Conservation (phyloP, 2,797 vertebrate genomes). For the Vireo griseus region DNA sequence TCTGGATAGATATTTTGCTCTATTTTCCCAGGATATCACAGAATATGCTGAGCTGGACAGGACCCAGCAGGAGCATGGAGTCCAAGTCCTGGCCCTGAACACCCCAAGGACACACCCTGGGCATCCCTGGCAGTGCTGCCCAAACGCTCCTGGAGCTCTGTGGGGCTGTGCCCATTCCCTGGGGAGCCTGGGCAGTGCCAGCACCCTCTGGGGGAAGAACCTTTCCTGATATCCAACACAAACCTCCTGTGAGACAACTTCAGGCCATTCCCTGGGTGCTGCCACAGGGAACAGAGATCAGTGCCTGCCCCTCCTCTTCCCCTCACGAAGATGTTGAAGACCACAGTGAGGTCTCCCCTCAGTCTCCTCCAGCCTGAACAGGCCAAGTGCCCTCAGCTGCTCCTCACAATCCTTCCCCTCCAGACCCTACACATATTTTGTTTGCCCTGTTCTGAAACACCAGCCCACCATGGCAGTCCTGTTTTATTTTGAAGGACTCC, state of each 20-base stretch:
- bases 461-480: background rate
- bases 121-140: fast-evolving
- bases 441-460: background rate
- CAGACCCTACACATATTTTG: background rate
- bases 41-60: background rate
- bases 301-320: background rate
- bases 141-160: background rate
- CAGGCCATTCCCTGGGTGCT: fast-evolving
- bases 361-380: background rate
- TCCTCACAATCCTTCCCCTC: background rate
- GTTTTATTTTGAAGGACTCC: background rate
- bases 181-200: background rate
- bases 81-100: background rate
- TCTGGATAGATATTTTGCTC: background rate
- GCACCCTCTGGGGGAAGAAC: fast-evolving
- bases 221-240: fast-evolving
- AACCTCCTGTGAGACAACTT: background rate
- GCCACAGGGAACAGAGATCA: background rate
- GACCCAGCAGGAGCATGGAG: background rate
- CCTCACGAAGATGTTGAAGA: fast-evolving
- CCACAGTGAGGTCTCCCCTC: background rate
- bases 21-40: background rate
- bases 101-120: background rate
- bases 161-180: background rate
- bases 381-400: too few relatives aligned